These are phyloP conservation scores for Tiliacea aurago DNA, from an alignment of 2,888 invertebrate genomes.

Conservation along the genomic window DNA sequence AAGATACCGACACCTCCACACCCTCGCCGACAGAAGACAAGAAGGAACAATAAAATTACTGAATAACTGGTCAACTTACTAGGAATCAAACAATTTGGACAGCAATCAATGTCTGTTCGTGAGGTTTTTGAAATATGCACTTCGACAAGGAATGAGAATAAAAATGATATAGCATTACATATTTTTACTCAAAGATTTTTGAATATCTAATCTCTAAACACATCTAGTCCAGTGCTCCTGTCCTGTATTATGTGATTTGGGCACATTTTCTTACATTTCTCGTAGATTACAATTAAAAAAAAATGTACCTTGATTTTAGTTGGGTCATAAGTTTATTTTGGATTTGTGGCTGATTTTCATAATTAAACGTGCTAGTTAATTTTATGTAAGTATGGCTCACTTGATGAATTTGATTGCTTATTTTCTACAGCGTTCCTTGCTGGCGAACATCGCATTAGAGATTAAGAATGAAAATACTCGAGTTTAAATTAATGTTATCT, in stretches of 20 bases:
- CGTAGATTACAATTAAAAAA: no score
- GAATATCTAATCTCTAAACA: neutral
- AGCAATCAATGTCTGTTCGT: constrained; percentile 26
- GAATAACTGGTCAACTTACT: constrained; percentile 28
- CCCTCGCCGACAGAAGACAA: constrained; percentile 78
- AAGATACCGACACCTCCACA: constrained; percentile 83
- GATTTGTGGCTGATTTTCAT: neutral
- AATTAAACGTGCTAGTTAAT: neutral
- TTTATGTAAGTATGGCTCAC: neutral
- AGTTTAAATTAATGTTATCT: neutral
- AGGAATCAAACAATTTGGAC: constrained; percentile 47
- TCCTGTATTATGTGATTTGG: neutral
- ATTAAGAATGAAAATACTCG: constrained; percentile 25
- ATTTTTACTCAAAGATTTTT: neutral
- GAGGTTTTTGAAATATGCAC: constrained; percentile 15
- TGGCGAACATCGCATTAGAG: constrained; percentile 25
- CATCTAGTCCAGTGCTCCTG: neutral
- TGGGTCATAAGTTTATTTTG: neutral
- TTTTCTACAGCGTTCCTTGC: neutral
- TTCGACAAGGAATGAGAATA: constrained; percentile 13
- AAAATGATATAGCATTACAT: constrained; percentile 2
- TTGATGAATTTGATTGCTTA: neutral
- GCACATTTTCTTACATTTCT: neutral
- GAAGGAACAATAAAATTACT: constrained; percentile 77
- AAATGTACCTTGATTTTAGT: neutral